Conservation (phyloP, 2,113 vertebrate species). For the Symphodus melops region DNA sequence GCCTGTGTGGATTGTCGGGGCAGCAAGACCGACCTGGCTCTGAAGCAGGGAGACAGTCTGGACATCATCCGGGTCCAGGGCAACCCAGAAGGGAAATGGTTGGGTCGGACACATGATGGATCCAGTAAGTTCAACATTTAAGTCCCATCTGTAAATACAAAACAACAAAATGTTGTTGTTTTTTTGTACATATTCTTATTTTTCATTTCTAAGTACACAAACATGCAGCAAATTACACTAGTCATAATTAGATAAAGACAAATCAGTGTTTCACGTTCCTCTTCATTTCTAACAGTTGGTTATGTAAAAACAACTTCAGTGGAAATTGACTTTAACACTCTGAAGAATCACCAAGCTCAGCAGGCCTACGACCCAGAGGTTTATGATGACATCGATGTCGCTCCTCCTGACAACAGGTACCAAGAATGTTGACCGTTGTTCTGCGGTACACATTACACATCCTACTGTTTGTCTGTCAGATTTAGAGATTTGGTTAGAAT, state of each 20-base stretch:
- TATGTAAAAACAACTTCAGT: slow-evolving; percentile 92
- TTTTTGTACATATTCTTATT: not conserved
- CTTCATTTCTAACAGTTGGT: slow-evolving; percentile 83
- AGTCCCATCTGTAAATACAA: not conserved
- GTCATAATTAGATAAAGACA: not conserved
- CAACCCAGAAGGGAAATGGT: slow-evolving; percentile 95
- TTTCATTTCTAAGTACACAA: not conserved
- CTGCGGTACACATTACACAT: not conserved
- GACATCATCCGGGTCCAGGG: slow-evolving; percentile 92
- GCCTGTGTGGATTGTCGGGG: slow-evolving; percentile 86
- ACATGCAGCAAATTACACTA: not conserved
- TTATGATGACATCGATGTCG: slow-evolving; percentile 92
- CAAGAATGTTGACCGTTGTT: not conserved
- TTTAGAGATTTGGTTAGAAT: too few relatives aligned
- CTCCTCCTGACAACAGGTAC: slow-evolving; percentile 78
- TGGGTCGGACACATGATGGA: slow-evolving; percentile 87
- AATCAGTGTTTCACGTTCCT: not conserved
- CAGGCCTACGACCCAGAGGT: slow-evolving; percentile 83
- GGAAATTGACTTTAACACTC: slow-evolving; percentile 89
- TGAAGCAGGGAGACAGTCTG: slow-evolving; percentile 89
- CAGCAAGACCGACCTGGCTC: slow-evolving; percentile 87
- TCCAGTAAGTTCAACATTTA: slow-evolving; percentile 81
- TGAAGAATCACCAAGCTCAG: slow-evolving; percentile 77
- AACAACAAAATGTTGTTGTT: not conserved
- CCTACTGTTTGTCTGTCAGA: too few relatives aligned